Base-by-base conservation (phyloP, 2,888 invertebrate genomes). In the Amblyjoppa proteus region DNA sequence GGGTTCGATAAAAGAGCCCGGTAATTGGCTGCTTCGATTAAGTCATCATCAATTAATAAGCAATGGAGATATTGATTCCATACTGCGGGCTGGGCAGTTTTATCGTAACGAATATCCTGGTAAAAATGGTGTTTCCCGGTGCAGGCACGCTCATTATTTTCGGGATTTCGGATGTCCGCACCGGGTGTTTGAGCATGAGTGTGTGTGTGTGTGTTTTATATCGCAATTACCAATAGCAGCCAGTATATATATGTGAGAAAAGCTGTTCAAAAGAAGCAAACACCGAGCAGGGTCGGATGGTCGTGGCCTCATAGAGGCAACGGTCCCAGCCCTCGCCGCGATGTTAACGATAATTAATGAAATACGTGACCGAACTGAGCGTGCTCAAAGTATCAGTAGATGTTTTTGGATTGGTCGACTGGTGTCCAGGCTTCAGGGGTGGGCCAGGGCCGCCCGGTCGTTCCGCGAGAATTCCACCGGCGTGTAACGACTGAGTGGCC, bases 281-380 rank as follows among this genome's bases (percentile, higher is more conserved):
- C 45, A 51, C 38, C 13, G 41, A 45, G 51, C n/a, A 34, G 25
- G 38, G 31, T 51, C 28, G 31, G 31, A 38, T 38, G 69, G 41
- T 38, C n/a, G 69, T 69, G 31, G 70, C 31, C 56, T 51, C 66
- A 58, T 31, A 13, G 53, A 68, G 28, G n/a, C 5, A 25, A 25
- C 45, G 53, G 3, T 7, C 64, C 38, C 51, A 41, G 66, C 53
- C 41, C 38, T 53, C n/a, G 16, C 41, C 68, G 77, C 68, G 77
- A 80, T 83, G 76, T 85, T 85, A 83, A 85, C 76, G 83, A 81
- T 85, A 85, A 85, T 85, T 85, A 83, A 85, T 85, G 85, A 81
- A 85, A 83, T 80, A 85, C 85, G 85, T 83, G 83, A 85, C 80
- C 80, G 77, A 85, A 83, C 80, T 80, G 74, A 85, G 76, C 85